Evolutionary conservation across 2,113 vertebrate species (phyloP), one percentile per base, ranked within the genome.

Genomic region (Elgaria multicarinata): DNA sequence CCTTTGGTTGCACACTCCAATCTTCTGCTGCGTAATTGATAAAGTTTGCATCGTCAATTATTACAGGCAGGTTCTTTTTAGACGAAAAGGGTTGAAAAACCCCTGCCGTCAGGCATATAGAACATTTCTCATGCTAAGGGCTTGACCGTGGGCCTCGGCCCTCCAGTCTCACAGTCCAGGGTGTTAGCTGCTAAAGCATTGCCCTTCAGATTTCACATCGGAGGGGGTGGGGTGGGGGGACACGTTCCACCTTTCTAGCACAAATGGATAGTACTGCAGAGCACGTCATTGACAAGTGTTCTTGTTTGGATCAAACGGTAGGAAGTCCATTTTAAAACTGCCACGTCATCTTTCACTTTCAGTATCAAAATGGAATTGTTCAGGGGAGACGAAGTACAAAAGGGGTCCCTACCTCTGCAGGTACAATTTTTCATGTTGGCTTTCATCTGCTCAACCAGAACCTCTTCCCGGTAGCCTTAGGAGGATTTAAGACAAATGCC

Each of bases 401-500:
- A 89, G 22, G 71, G 90, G 12, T 66, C 46, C 91, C 91, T 94
- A 66, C 44, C 28, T 93, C 55, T 91, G 84, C 44, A 86, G 72
- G 78, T 91, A 76, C 69, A 4, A 93, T 95, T 96, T 96, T 96
- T 93, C 88, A 94, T 46, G 44, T 83, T 93, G 72, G 55, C 95
- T 96, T 96, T 87, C 92, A 93, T 86, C 69, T 90, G 55, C 79
- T 95, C 92, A 93, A 83, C 46, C 90, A 88, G 83, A 93, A 76
- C 93, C 55, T 92, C 33, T 94, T 96, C 92, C 84, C 93, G 92
- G 90, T 93, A 94, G 92, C 87, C 82, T 90, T 85, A 74, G 93
- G 85, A 95, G 86, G 94, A 90, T 91, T 89, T 39, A 94, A 96
- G 91, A 96, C 89, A 79, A 96, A 96, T 92, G 75, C 10, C 86